These are phyloP conservation scores for Theretra japonica DNA, from an alignment of 2,888 invertebrate species.

Conservation along the genomic window DNA sequence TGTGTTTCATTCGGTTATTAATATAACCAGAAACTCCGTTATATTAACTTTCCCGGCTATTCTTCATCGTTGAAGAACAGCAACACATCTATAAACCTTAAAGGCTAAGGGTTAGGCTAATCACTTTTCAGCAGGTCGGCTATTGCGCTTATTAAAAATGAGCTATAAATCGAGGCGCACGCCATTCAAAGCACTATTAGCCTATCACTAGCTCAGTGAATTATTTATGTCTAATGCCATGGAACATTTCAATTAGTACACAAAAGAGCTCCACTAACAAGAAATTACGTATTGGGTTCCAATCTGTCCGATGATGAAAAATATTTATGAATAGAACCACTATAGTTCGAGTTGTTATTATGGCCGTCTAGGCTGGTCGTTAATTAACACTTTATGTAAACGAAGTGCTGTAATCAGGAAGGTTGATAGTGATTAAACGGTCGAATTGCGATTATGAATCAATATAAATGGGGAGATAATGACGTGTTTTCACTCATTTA, in stretches of 20 bases:
- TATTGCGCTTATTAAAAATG: no score
- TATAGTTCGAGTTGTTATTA: neutral
- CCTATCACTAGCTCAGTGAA: neutral
- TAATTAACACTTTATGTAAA: conserved; percentile 12
- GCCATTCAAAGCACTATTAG: neutral
- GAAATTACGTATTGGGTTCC: neutral
- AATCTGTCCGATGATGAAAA: neutral
- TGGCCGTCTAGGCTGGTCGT: neutral
- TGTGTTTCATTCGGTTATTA: no score
- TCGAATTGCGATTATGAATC: conserved; percentile 14
- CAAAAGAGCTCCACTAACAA: neutral
- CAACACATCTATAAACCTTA: no score
- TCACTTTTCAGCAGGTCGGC: no score
- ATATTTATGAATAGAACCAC: conserved; percentile 4
- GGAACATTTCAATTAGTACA: neutral
- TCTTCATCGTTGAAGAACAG: no score
- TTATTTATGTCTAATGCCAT: neutral
- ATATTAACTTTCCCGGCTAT: no score
- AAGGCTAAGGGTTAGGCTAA: no score
- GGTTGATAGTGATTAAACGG: conserved; percentile 16
- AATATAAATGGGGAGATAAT: conserved; percentile 13
- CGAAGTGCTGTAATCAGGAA: conserved; percentile 16
- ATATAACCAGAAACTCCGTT: no score
- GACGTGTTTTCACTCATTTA: neutral
- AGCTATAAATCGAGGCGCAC: neutral